These are phyloP conservation scores for Diachrysia chrysitis DNA, from an alignment of 2,888 invertebrate species.

Conservation along the genomic window DNA sequence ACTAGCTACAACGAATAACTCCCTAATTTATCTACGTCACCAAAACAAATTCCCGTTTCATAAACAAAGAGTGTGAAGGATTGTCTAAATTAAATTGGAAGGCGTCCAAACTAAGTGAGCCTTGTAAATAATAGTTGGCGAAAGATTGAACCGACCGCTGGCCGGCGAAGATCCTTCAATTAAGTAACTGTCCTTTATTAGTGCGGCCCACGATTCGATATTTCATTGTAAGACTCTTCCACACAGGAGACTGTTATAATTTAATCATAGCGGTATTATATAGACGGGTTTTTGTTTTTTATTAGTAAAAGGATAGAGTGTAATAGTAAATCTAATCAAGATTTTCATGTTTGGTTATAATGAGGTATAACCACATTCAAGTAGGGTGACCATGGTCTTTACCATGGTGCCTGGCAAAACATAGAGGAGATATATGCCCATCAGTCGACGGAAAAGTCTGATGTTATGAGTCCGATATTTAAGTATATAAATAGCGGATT, in stretches of 20 bases:
- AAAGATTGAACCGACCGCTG: slow-evolving; percentile 41
- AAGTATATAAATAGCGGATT: no score
- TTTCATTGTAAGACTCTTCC: slow-evolving; percentile 46
- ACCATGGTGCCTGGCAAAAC: no score
- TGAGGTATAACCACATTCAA: no score
- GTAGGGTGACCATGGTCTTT: no score
- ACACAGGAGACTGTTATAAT: slow-evolving; percentile 11
- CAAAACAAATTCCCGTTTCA: slow-evolving; percentile 35
- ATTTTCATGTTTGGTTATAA: no score
- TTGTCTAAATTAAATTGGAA: slow-evolving; percentile 54
- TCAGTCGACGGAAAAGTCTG: no score
- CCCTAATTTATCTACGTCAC: slow-evolving; percentile 26
- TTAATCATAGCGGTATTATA: not conserved
- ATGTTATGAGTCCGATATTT: no score
- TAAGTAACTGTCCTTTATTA: slow-evolving; percentile 58
- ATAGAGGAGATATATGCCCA: no score
- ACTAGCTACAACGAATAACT: slow-evolving; percentile 11
- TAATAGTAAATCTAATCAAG: no score
- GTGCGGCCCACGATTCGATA: slow-evolving; percentile 44
- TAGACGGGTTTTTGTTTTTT: no score
- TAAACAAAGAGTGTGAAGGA: slow-evolving; percentile 35
- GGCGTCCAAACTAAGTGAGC: slow-evolving; percentile 38
- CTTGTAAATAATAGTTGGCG: slow-evolving; percentile 56
- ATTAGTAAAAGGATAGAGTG: no score
- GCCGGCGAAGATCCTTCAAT: slow-evolving; percentile 55